phyloP scores from a whole-genome alignment of 1,140 invertebrate genomes.

The Metopolophium dirhodum region DNA sequence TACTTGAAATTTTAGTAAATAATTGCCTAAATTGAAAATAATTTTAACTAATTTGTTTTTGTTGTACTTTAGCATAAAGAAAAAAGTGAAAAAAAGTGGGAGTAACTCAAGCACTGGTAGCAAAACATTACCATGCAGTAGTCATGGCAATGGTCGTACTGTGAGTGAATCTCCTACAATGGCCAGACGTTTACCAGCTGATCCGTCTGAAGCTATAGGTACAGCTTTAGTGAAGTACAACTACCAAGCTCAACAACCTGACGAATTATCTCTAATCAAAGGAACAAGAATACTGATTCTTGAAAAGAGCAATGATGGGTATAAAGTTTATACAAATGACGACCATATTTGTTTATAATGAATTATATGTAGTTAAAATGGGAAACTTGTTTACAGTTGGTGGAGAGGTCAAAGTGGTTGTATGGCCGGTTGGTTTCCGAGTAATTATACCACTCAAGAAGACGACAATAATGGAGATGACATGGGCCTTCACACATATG shows the following conservation, averaged over 20 bases:
- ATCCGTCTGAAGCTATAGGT: slow-evolving; percentile 85
- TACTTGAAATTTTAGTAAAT: neutral
- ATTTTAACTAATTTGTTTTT: slow-evolving; percentile 14
- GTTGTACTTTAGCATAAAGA: slow-evolving; percentile 78
- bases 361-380: neutral
- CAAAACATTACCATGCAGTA: slow-evolving; percentile 77
- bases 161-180: slow-evolving; percentile 79
- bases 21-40: neutral
- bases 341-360: neutral
- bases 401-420: slow-evolving; percentile 92
- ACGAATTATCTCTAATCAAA: slow-evolving; percentile 92
- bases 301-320: slow-evolving; percentile 96
- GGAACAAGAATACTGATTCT: slow-evolving; percentile 92
- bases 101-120: slow-evolving; percentile 70
- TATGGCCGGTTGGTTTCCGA: slow-evolving; percentile 93
- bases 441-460: slow-evolving; percentile 96
- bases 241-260: slow-evolving; percentile 96
- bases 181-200: slow-evolving; percentile 76
- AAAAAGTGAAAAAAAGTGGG: slow-evolving; percentile 86
- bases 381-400: slow-evolving; percentile 72
- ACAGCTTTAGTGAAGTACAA: slow-evolving; percentile 96
- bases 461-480: slow-evolving; percentile 69
- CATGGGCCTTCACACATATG: slow-evolving; percentile 86
- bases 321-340: slow-evolving; percentile 50
- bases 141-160: slow-evolving; percentile 72